Conservation (phyloP, 2,113 vertebrate species). For the Podilymbus podiceps region DNA sequence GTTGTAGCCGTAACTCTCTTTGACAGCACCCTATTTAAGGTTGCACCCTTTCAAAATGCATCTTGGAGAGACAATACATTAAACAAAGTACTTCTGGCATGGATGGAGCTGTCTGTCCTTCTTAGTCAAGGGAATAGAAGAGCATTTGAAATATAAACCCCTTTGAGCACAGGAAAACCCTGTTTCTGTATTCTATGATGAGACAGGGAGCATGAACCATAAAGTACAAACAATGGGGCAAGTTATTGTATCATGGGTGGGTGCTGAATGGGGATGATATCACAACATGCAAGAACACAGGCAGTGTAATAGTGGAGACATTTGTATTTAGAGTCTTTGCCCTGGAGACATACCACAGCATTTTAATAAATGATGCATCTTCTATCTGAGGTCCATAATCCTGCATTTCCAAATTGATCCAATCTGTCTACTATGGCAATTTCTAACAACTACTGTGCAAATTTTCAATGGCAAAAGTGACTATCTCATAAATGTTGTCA, state of each 20-base stretch:
- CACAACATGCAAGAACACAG: neutral
- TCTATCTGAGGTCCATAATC: neutral
- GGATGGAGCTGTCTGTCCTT: neutral
- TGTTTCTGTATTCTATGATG: neutral
- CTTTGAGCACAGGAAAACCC: neutral
- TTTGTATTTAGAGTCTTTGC: neutral
- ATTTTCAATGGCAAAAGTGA: neutral
- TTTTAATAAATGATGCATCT: neutral
- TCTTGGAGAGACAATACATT: neutral
- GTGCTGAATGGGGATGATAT: neutral
- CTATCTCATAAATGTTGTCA: neutral
- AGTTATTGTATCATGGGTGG: neutral
- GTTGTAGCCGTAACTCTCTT: neutral
- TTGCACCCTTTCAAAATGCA: constrained; percentile 27
- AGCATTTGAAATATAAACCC: neutral
- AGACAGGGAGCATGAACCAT: neutral
- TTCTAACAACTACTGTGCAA: neutral
- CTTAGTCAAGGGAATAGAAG: neutral
- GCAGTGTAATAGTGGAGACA: fast-evolving
- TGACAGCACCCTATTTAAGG: constrained; percentile 29
- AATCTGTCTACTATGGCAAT: neutral
- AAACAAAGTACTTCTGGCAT: constrained; percentile 5
- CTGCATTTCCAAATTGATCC: neutral
- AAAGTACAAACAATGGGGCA: neutral
- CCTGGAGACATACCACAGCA: neutral